A percentile compares a stretch with the other conserved stretches of the same genome.
phyloP scores from a whole-genome alignment of 1,140 invertebrate species.

The Tetramorium simillimum region DNA sequence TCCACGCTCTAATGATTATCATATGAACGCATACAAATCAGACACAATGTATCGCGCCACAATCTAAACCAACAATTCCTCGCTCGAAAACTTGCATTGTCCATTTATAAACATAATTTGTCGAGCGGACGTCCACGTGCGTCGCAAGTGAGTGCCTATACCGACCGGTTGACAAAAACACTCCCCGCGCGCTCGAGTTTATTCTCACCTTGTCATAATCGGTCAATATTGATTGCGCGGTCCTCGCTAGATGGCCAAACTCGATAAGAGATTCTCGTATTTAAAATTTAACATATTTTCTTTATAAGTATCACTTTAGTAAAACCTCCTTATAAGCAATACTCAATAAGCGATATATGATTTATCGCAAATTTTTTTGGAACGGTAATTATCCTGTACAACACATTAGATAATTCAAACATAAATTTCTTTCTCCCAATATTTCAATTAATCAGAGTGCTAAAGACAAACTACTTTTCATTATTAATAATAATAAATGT shows the following conservation, averaged over 20 bases:
- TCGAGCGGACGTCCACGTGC: too few relatives aligned
- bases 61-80: not conserved
- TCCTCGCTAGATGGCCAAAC: not conserved
- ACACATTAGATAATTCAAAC: not conserved
- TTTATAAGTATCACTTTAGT: not conserved
- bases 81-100: not conserved
- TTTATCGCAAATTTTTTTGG: not conserved
- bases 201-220: too few relatives aligned
- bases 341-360: not conserved
- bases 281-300: not conserved
- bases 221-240: too few relatives aligned
- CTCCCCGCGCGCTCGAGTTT: too few relatives aligned
- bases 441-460: too few relatives aligned
- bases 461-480: too few relatives aligned
- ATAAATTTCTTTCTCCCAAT: not conserved
- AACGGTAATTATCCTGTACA: not conserved
- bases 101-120: too few relatives aligned
- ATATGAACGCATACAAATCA: not conserved
- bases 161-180: too few relatives aligned
- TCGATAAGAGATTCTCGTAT: not conserved
- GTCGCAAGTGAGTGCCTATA: too few relatives aligned
- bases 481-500: not conserved
- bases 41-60: not conserved
- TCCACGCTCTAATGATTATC: not conserved
- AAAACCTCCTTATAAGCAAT: not conserved